Conservation (phyloP, 2,888 invertebrate species). For the Carabus problematicus region DNA sequence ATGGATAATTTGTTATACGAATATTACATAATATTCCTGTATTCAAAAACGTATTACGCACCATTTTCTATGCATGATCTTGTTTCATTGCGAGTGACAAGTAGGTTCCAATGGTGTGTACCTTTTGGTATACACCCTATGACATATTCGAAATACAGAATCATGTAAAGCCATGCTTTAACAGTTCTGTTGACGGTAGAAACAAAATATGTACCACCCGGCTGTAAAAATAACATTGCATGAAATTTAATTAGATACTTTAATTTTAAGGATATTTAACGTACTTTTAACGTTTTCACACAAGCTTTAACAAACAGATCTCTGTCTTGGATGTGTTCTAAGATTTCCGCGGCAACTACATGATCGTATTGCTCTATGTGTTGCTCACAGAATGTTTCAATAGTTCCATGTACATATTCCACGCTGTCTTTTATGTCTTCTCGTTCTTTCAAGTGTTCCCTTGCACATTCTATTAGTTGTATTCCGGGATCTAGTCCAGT, state of each 20-base stretch:
- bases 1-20: background rate
- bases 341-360: slow-evolving; percentile 86
- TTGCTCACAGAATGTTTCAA: slow-evolving; percentile 66
- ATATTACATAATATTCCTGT: background rate
- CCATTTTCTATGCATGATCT: slow-evolving; percentile 73
- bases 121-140: slow-evolving; percentile 77
- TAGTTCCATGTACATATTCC: slow-evolving; percentile 61
- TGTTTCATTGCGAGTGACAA: slow-evolving; percentile 82
- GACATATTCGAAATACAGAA: slow-evolving; percentile 80
- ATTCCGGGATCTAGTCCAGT: slow-evolving; percentile 82
- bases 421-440: slow-evolving; percentile 57
- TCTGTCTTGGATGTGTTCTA: slow-evolving; percentile 85
- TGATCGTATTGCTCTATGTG: slow-evolving; percentile 73
- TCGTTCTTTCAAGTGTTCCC: slow-evolving; percentile 65
- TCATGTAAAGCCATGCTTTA: slow-evolving; percentile 71
- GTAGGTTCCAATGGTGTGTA: slow-evolving; percentile 91
- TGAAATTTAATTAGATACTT: background rate
- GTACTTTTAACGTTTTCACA: slow-evolving; percentile 67
- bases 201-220: slow-evolving; percentile 72
- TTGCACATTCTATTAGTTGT: slow-evolving; percentile 73
- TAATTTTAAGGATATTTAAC: slow-evolving; percentile 1
- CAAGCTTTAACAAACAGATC: slow-evolving; percentile 74
- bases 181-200: slow-evolving; percentile 71
- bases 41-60: slow-evolving; percentile 58
- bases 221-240: slow-evolving; percentile 55